Conservation (phyloP, 2,888 invertebrate genomes). For the Frankliniella intonsa region DNA sequence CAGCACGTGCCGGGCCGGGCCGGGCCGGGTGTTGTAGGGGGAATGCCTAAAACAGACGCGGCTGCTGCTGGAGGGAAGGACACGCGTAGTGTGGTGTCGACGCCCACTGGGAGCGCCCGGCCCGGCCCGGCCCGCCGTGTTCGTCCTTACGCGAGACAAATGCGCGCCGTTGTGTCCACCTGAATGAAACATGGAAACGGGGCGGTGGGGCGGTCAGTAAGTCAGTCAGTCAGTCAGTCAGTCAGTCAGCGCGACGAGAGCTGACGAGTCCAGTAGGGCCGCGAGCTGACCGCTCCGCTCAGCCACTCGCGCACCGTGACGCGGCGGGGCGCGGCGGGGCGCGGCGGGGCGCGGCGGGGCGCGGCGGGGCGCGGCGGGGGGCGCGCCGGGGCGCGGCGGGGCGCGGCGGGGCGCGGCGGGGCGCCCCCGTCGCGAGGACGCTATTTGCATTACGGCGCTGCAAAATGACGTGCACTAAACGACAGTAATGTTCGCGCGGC, state of each 20-base stretch:
- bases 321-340: background rate
- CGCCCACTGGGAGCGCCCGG: background rate
- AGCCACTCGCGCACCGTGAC: background rate
- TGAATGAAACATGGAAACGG: too few species aligned
- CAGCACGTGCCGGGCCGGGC: too few species aligned
- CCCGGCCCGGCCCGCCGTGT: background rate
- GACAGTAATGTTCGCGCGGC: background rate
- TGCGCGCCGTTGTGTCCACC: too few species aligned
- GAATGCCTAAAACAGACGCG: background rate
- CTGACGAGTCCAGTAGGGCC: too few species aligned
- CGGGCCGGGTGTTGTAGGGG: background rate
- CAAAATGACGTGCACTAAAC: slow-evolving; percentile 1
- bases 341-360: background rate
- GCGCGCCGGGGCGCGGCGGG: background rate
- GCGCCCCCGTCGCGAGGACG: background rate
- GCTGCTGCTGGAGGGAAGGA: background rate
- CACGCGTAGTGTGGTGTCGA: background rate
- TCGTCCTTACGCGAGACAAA: too few species aligned
- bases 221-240: background rate
- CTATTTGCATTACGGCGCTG: background rate
- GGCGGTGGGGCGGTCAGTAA: too few species aligned
- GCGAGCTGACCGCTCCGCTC: background rate
- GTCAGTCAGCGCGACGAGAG: background rate
- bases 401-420: background rate
- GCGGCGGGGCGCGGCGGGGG: background rate